Evolutionary conservation across 2,797 vertebrate species (phyloP).

Genomic region (Bothrops alternatus): DNA sequence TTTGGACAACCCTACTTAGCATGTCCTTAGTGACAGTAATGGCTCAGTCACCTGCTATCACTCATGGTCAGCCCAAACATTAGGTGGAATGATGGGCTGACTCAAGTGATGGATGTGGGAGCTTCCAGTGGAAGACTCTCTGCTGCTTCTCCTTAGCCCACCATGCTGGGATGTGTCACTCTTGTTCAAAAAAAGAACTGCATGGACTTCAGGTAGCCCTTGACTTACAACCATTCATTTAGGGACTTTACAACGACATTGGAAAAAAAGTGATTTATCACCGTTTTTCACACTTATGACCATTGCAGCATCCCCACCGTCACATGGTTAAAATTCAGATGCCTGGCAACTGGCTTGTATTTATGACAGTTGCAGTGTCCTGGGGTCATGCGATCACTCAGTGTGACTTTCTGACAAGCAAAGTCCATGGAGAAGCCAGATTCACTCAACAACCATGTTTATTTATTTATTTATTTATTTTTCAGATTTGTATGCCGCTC

Average conservation of each 20-base stretch:
- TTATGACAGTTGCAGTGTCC: neutral
- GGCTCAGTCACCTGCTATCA: neutral
- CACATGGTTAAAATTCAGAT: neutral
- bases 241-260: neutral
- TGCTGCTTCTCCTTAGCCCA: neutral
- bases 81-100: neutral
- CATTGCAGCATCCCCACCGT: neutral
- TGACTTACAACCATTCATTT: neutral
- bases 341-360: neutral
- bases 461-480: too few relatives aligned
- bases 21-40: neutral
- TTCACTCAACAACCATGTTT: neutral
- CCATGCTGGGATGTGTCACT: neutral
- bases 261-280: neutral
- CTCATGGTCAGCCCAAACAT: neutral
- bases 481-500: too few relatives aligned
- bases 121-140: neutral
- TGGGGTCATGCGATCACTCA: neutral
- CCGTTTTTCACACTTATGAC: neutral
- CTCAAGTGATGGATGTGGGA: neutral
- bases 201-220: neutral
- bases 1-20: neutral
- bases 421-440: neutral
- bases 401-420: neutral
- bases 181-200: neutral